Base-by-base conservation (phyloP, 2,888 invertebrate genomes). In the Rhagonycha lutea region DNA sequence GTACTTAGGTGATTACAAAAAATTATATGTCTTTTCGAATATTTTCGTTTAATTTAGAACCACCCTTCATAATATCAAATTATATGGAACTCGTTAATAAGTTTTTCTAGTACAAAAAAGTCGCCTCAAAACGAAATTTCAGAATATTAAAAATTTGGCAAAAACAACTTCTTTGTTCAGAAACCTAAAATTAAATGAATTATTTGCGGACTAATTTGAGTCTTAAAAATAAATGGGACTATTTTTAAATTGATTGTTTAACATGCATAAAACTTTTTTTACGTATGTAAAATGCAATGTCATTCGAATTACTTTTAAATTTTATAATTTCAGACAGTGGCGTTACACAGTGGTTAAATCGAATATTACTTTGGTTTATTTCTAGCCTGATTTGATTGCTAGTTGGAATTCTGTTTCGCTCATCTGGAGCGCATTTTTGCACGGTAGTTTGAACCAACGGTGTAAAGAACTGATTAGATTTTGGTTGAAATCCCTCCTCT, bases 61-160 rank as follows among this genome's bases (percentile, higher is more conserved):
- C 18, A 18, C 18, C 2, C 18, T 18, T 2, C 2, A 18, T 26
- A 24, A 26, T n/a, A n/a, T n/a, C n/a, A 47, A 47, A 47, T 47
- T 47, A n/a, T 47, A 47, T 47, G 47, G n/a, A 47, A 47, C 47
- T 47, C 47, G 7, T 47, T 47, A 47, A 47, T 7, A 47, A 47
- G n/a, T 47, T 47, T 47, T 47, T 47, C 7, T 47, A 47, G n/a
- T 47, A 5, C 63, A 23, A 65, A 63, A 63, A 65, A 65, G 24
- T n/a, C 63, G 24, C 26, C 63, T 5, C 63, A 3, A 12, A 65
- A 24, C 63, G 23, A 63, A 65, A 12, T 65, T 47, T 69, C 23
- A n/a, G 60, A 74, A 70, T 70, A 69, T 60, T 60, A 71, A 62
- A 14, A 11, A 62, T 70, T 75, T 75, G 75, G 75, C 75, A 75